Percentiles rank a stretch among this genome's conserved stretches.
Evolutionary conservation across 2,113 vertebrate genomes (phyloP).

Genomic region (Penelope pileata): DNA sequence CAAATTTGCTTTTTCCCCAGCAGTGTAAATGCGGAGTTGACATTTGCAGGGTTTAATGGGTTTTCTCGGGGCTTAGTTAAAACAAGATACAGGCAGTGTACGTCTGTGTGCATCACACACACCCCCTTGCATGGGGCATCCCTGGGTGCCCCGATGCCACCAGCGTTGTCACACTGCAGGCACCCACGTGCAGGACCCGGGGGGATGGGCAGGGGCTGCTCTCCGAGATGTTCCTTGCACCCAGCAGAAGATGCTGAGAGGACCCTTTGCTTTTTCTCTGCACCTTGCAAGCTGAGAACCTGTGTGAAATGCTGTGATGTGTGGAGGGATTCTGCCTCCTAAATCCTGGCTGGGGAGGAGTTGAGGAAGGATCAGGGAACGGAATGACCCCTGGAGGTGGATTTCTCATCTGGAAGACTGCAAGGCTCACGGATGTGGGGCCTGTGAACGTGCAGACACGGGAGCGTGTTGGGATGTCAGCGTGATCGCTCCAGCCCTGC

Average conservation of each 20-base stretch:
- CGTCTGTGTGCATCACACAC: neutral
- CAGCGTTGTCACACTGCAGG: neutral
- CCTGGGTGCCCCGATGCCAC: neutral
- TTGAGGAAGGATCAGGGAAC: neutral
- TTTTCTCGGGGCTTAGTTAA: conserved; percentile 35
- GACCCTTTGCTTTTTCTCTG: neutral
- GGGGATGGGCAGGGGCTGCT: neutral
- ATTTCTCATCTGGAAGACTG: neutral
- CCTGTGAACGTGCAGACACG: accelerated
- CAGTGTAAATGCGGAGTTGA: conserved; percentile 43
- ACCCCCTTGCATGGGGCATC: neutral
- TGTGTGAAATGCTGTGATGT: neutral
- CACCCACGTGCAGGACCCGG: neutral
- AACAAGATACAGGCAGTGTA: neutral
- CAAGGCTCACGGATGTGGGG: neutral
- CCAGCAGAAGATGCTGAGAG: neutral
- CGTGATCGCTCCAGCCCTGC: neutral
- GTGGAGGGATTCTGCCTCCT: neutral
- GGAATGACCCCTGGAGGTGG: neutral
- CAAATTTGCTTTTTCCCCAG: conserved; percentile 49
- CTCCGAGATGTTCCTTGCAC: neutral
- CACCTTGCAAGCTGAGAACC: neutral
- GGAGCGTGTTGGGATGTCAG: neutral
- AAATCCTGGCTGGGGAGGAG: neutral
- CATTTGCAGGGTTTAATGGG: conserved; percentile 56